These are phyloP conservation scores for Struthio camelus DNA, from an alignment of 2,113 vertebrate species.

Conservation along the genomic window DNA sequence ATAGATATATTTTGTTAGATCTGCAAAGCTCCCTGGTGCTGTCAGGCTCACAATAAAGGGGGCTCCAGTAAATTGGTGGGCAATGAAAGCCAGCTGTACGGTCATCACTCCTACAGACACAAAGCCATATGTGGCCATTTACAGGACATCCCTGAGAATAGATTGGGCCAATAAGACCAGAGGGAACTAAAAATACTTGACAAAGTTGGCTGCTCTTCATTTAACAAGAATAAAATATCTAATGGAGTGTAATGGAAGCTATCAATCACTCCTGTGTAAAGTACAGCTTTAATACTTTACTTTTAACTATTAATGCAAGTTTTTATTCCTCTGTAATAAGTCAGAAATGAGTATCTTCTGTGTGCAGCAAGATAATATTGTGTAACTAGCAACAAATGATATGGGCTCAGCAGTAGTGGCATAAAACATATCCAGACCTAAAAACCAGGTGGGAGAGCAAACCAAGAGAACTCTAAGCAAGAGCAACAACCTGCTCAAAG, in stretches of 20 bases:
- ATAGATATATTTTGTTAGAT: slow-evolving; percentile 88
- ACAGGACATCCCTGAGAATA: slow-evolving; percentile 79
- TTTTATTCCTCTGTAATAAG: slow-evolving; percentile 70
- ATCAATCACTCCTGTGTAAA: slow-evolving; percentile 71
- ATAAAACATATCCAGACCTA: slow-evolving; percentile 1
- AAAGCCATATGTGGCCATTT: slow-evolving; percentile 87
- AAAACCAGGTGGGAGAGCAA: neutral
- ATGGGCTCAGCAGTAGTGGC: neutral
- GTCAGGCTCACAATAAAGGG: slow-evolving; percentile 84
- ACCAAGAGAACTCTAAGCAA: rapidly evolving
- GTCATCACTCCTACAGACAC: slow-evolving; percentile 85
- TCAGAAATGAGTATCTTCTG: slow-evolving; percentile 45
- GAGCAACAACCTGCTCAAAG: neutral
- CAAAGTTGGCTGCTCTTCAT: slow-evolving; percentile 84
- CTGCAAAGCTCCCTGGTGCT: slow-evolving; percentile 81
- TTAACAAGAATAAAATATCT: slow-evolving; percentile 87
- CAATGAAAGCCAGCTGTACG: slow-evolving; percentile 84
- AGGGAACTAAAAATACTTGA: slow-evolving; percentile 83
- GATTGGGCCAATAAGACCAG: slow-evolving; percentile 79
- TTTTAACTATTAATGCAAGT: slow-evolving; percentile 78
- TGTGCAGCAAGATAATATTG: neutral
- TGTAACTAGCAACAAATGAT: slow-evolving; percentile 7
- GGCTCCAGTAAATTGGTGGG: slow-evolving; percentile 83
- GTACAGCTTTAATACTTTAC: slow-evolving; percentile 56
- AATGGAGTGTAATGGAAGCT: slow-evolving; percentile 81